Conservation (phyloP, 2,113 vertebrate genomes). For the Irena cyanogastra region DNA sequence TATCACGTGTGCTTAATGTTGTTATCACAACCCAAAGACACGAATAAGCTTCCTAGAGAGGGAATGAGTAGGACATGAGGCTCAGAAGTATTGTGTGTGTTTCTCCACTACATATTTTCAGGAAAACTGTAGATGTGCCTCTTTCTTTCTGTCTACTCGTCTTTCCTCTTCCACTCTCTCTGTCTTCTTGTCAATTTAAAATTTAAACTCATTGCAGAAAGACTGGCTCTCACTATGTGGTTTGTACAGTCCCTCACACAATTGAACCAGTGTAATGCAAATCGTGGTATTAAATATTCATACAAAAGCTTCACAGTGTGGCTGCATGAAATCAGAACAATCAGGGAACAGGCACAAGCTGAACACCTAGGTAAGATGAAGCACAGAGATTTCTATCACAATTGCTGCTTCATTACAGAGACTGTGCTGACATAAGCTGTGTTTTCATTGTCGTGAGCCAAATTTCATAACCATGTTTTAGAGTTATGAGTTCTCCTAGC, state of each 20-base stretch:
- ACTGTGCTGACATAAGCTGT: constrained; percentile 64
- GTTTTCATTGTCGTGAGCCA: constrained; percentile 46
- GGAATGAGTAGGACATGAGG: neutral
- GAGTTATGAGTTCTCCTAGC: constrained; percentile 47
- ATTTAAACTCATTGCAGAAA: neutral
- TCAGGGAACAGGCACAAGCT: neutral
- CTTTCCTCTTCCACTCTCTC: neutral
- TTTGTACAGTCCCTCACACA: neutral
- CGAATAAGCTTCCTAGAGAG: neutral
- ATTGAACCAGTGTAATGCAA: constrained; percentile 46
- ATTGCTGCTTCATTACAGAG: constrained; percentile 60
- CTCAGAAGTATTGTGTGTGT: neutral
- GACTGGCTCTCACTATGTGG: neutral
- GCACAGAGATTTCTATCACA: constrained; percentile 58
- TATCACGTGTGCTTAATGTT: neutral
- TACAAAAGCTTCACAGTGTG: constrained; percentile 40
- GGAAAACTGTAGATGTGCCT: neutral
- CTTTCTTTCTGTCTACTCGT: neutral
- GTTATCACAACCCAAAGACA: neutral
- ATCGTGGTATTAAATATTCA: constrained; percentile 53
- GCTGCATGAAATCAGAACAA: constrained; percentile 60
- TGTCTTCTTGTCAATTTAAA: constrained; percentile 13
- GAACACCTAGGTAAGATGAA: constrained; percentile 48
- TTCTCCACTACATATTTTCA: neutral
- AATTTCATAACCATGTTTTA: constrained; percentile 59